Evolutionary conservation across 2,888 invertebrate species (phyloP).

Genomic region (Gerris lacustris): DNA sequence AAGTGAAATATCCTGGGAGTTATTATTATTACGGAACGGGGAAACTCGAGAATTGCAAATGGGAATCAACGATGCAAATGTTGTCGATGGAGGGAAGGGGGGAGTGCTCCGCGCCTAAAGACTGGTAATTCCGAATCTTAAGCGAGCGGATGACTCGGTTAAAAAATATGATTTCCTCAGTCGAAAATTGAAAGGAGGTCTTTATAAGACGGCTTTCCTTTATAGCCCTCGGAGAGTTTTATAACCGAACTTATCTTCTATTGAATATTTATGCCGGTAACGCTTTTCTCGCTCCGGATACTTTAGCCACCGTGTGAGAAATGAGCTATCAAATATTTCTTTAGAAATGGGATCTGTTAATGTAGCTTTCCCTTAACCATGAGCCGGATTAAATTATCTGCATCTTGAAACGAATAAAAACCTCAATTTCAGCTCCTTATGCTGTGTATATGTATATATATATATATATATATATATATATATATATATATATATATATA

Average conservation of each 20-base stretch:
- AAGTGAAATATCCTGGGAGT: slow-evolving; percentile 21
- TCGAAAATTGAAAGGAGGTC: slow-evolving; percentile 1
- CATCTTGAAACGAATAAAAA: too few species aligned
- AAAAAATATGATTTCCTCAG: slow-evolving; percentile 13
- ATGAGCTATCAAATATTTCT: too few species aligned
- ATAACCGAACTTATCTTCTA: not conserved
- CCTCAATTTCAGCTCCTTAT: too few species aligned
- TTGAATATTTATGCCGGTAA: not conserved
- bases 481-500: too few species aligned
- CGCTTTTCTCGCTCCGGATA: too few species aligned
- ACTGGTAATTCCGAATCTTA: slow-evolving; percentile 23
- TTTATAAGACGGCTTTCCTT: not conserved
- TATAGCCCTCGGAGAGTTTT: not conserved
- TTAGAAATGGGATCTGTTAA: too few species aligned
- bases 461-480: too few species aligned
- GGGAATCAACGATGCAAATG: slow-evolving; percentile 25
- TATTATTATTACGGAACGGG: slow-evolving; percentile 21
- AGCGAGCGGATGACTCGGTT: slow-evolving; percentile 21
- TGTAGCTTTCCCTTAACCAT: too few species aligned
- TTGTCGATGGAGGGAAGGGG: not conserved
- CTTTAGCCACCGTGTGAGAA: too few species aligned
- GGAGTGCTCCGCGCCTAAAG: slow-evolving; percentile 3
- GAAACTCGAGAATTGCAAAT: slow-evolving; percentile 20
- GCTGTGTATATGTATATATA: too few species aligned
- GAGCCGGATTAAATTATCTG: too few species aligned